A percentile compares a stretch with the other conserved stretches of the same genome.
These are phyloP conservation scores for Halocaridina rubra DNA, from an alignment of 2,888 invertebrate species.

Conservation along the genomic window DNA sequence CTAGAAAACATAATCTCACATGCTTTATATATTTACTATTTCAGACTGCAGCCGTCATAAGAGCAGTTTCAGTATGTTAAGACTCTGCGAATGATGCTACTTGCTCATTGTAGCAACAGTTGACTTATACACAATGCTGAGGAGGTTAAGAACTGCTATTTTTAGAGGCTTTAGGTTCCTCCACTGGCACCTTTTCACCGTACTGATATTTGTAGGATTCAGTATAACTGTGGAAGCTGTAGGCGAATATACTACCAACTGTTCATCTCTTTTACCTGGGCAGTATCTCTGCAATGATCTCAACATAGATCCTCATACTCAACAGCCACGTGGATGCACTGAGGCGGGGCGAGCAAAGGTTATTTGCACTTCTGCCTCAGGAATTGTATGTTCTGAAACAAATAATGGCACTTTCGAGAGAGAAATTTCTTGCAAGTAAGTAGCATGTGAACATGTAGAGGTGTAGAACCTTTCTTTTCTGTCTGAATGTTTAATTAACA, in stretches of 20 bases:
- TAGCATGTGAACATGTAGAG: not conserved
- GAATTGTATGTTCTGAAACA: conserved; percentile 83
- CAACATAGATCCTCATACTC: conserved; percentile 86
- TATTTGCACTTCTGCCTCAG: conserved; percentile 77
- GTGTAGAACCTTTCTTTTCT: too few relatives aligned
- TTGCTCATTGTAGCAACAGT: not conserved
- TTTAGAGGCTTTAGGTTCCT: not conserved
- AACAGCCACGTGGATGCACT: conserved; percentile 77
- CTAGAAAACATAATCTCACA: too few relatives aligned
- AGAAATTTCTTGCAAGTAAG: conserved; percentile 87
- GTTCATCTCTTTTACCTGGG: conserved; percentile 61
- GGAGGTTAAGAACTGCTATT: not conserved
- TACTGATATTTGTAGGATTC: not conserved
- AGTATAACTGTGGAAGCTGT: not conserved
- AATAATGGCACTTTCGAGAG: conserved; percentile 83
- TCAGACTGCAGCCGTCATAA: not conserved
- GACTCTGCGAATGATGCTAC: not conserved
- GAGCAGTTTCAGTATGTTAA: not conserved
- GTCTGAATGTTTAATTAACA: too few relatives aligned
- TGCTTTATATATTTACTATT: too few relatives aligned
- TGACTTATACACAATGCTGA: not conserved
- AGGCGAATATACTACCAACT: conserved; percentile 57
- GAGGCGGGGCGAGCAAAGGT: conserved; percentile 75
- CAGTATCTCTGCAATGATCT: conserved; percentile 68
- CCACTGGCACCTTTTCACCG: not conserved